phyloP scores from a whole-genome alignment of 2,888 invertebrate species.

The Portevinia maculata region DNA sequence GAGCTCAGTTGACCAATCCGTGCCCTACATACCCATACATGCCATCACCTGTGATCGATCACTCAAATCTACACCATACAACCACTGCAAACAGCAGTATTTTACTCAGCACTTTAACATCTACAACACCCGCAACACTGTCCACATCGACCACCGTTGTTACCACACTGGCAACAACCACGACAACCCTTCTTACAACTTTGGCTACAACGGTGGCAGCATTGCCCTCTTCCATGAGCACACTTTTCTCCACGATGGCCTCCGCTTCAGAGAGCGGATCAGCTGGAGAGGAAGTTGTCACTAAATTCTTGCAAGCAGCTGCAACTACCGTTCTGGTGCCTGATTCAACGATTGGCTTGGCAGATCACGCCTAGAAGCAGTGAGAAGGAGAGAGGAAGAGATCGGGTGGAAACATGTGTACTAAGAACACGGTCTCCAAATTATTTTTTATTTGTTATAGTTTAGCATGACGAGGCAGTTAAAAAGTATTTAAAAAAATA shows the following conservation, averaged over 20 bases:
- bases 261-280: slow-evolving; percentile 50
- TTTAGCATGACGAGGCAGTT: slow-evolving; percentile 45
- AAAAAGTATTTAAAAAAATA: slow-evolving; percentile 43
- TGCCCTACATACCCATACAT: slow-evolving; percentile 82
- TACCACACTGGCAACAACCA: slow-evolving; percentile 77
- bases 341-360: slow-evolving; percentile 35
- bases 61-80: slow-evolving; percentile 74
- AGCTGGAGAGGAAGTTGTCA: slow-evolving; percentile 57
- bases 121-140: slow-evolving; percentile 66
- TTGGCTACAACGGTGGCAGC: slow-evolving; percentile 77
- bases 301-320: slow-evolving; percentile 56
- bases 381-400: slow-evolving; percentile 2
- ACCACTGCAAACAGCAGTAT: slow-evolving; percentile 70
- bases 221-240: slow-evolving; percentile 78
- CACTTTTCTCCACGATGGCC: slow-evolving; percentile 78
- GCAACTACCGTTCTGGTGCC: slow-evolving; percentile 42
- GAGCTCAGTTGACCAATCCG: slow-evolving; percentile 83
- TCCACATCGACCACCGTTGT: slow-evolving; percentile 75
- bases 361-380: slow-evolving; percentile 48
- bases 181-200: slow-evolving; percentile 77
- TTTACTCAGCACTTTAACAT: slow-evolving; percentile 54
- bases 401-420: slow-evolving; percentile 15
- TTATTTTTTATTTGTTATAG: slow-evolving; percentile 61
- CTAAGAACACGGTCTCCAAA: slow-evolving; percentile 29
- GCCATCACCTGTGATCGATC: slow-evolving; percentile 77